Percentiles rank a stretch among this genome's conserved stretches.
Evolutionary conservation across 2,797 vertebrate genomes (phyloP).

Genomic region (Gadopsis marmoratus): DNA sequence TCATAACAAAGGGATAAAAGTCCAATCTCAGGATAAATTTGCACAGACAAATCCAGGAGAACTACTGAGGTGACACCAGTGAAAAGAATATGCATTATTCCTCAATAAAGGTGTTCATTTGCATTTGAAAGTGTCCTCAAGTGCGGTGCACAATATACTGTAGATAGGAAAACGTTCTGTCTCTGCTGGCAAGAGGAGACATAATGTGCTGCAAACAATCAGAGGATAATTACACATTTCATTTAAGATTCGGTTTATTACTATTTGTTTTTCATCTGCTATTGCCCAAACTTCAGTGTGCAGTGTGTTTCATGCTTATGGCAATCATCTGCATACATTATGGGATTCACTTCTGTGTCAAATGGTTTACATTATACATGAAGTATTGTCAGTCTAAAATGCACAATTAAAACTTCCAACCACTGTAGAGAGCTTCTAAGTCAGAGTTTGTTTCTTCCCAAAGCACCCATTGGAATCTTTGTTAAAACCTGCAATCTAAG

Average conservation of each 20-base stretch:
- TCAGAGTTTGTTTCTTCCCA: conserved; percentile 31
- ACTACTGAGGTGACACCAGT: conserved; percentile 36
- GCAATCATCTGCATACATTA: conserved; percentile 64
- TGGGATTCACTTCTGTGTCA: conserved; percentile 58
- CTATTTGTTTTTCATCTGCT: conserved; percentile 54
- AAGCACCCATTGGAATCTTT: background rate
- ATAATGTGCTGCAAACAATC: conserved; percentile 32
- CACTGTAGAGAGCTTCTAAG: conserved; percentile 34
- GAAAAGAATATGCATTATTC: conserved; percentile 49
- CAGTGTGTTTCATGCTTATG: conserved; percentile 45
- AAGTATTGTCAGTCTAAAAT: conserved; percentile 52
- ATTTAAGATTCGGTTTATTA: conserved; percentile 59
- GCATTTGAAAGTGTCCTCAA: conserved; percentile 58
- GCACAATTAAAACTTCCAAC: conserved; percentile 56
- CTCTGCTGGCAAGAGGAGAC: conserved; percentile 36
- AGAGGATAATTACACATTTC: conserved; percentile 65
- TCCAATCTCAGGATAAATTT: conserved; percentile 56
- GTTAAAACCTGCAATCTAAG: background rate
- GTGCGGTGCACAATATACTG: conserved; percentile 31
- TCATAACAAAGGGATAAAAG: conserved; percentile 66
- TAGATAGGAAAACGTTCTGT: conserved; percentile 2
- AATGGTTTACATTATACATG: conserved; percentile 72
- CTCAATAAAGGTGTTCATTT: conserved; percentile 58
- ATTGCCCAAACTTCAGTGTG: conserved; percentile 38
- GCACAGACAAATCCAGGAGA: conserved; percentile 44